Evolutionary conservation across 1,140 invertebrate genomes (phyloP), one percentile per base, ranked within the genome.

Genomic region (Mercenaria mercenaria): DNA sequence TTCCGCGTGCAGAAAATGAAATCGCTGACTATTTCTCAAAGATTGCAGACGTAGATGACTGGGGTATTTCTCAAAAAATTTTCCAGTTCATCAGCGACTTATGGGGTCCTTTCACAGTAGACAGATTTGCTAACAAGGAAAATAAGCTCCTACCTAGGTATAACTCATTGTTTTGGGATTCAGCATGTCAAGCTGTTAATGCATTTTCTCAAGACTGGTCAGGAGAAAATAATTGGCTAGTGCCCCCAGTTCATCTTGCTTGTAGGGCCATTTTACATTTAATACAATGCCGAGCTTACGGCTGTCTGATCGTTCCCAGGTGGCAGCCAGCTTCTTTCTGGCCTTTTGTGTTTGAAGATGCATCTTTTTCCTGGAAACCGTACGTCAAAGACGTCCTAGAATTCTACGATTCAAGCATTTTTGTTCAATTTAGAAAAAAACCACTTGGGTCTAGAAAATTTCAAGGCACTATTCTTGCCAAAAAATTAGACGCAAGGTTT

Each of bases 11-110:
- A 39, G 39, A 43, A 34, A 76, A 76, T 15, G 72, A 76, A 43
- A 43, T 76, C 39, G 72, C 72, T 15, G 72, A 76, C 29, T 76
- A 76, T 43, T 76, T 34, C 20, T 76, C 72, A 34, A 76, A 76
- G 39, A 11, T 76, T 15, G 26, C 39, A 39, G 72, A 76, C 15
- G 29, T 34, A 39, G 72, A 76, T 39, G 72, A 76, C 29, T 76
- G 32, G 72, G 72, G 72, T 39, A 39, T 76, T 76, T 43, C 72
- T 34, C 20, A 39, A 34, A 43, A 39, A 13, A 34, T 76, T 76
- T 43, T 34, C 64, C 20, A 26, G 11, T 32, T 67, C 26, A 67
- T 67, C 29, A 23, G 29, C 23, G 26, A 11, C 26, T 11, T 11
- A 15, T 67, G 64, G 64, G 64, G 64, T 26, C 23, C 64, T 15